phyloP scores from a whole-genome alignment of 2,888 invertebrate species.

The Maniola hyperantus region DNA sequence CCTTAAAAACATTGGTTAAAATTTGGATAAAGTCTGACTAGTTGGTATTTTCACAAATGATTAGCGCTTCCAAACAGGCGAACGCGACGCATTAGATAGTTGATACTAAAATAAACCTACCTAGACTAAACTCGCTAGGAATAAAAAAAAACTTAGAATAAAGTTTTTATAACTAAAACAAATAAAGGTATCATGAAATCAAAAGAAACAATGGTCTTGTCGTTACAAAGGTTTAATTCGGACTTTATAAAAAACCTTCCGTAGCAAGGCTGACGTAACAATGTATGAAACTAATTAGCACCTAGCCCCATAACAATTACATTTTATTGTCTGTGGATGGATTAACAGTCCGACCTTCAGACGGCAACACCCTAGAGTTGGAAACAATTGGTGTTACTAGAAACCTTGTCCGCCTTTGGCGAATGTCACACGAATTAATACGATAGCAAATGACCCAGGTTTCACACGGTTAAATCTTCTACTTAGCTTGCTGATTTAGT shows the following conservation, averaged over 20 bases:
- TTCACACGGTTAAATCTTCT: not conserved
- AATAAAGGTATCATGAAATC: not conserved
- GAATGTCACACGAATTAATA: constrained; percentile 30
- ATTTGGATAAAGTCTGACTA: no score
- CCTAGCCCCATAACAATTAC: constrained; percentile 47
- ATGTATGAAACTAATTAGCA: constrained; percentile 61
- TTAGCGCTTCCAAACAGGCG: no score
- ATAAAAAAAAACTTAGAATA: not conserved
- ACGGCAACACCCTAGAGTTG: constrained; percentile 31
- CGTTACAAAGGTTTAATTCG: constrained; percentile 21
- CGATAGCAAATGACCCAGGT: not conserved
- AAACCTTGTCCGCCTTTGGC: constrained; percentile 39
- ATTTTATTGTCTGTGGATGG: constrained; percentile 45
- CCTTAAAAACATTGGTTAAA: no score
- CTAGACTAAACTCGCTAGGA: not conserved
- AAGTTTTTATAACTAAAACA: not conserved
- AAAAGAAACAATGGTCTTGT: constrained; percentile 25
- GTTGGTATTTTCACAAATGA: no score
- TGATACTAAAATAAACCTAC: no score
- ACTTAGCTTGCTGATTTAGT: not conserved
- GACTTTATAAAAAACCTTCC: constrained; percentile 26
- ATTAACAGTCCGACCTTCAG: constrained; percentile 39
- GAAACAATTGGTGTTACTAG: constrained; percentile 38
- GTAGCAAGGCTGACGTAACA: constrained; percentile 59
- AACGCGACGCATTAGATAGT: no score